Evolutionary conservation across 2,113 vertebrate species (phyloP).

Genomic region (Lophochroa leadbeateri): DNA sequence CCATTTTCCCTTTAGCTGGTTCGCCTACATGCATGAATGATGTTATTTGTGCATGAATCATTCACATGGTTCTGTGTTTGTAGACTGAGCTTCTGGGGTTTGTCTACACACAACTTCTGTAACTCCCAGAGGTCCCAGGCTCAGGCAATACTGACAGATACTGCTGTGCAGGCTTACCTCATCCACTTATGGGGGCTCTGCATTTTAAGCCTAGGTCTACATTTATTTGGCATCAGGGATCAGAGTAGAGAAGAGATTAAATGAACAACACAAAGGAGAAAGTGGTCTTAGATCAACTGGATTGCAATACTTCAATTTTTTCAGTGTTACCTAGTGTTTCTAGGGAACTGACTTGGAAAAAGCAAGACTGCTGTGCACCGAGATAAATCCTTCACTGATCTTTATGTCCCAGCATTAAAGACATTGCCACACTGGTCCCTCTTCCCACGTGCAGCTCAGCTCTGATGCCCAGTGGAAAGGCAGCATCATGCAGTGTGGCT

Average conservation of each 20-base stretch:
- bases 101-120: not conserved
- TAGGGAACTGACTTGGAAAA: not conserved
- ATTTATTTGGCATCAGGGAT: not conserved
- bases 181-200: not conserved
- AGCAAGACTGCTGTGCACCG: not conserved
- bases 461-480: not conserved
- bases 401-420: not conserved
- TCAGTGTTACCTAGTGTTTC: not conserved
- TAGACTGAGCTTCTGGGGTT: not conserved
- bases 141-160: not conserved
- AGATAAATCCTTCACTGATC: not conserved
- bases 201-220: not conserved
- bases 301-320: rapidly evolving
- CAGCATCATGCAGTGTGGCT: not conserved
- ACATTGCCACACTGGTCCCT: not conserved
- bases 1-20: not conserved
- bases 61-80: rapidly evolving
- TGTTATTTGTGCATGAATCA: not conserved
- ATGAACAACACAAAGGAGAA: not conserved
- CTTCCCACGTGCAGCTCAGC: not conserved
- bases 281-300: not conserved
- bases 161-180: not conserved
- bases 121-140: not conserved
- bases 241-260: not conserved
- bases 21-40: not conserved